Conservation (phyloP, 2,888 invertebrate genomes). For the Carterocephalus palaemon region DNA sequence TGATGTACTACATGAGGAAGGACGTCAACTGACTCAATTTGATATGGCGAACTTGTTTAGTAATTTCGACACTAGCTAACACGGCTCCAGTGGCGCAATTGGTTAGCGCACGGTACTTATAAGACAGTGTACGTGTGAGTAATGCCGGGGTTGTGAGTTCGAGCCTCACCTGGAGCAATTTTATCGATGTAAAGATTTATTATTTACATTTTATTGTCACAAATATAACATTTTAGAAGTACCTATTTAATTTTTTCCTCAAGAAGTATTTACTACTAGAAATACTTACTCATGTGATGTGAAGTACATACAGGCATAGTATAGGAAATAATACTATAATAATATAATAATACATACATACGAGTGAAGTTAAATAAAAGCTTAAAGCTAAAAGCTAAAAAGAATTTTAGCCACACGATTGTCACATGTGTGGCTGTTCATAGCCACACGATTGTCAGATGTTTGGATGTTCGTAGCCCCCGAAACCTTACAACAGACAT, state of each 20-base stretch:
- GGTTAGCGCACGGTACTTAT: constrained; percentile 99
- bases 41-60: constrained; percentile 33
- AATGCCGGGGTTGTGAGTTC: constrained; percentile 99
- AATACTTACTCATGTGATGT: neutral
- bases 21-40: constrained; percentile 52
- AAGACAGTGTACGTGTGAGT: constrained; percentile 96
- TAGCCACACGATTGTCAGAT: too few species aligned
- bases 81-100: constrained; percentile 99
- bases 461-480: too few species aligned
- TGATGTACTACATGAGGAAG: constrained; percentile 32
- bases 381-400: too few species aligned
- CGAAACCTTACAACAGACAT: too few species aligned
- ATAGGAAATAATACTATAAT: constrained; percentile 15
- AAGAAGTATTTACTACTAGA: neutral
- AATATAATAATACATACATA: too few species aligned
- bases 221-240: too few species aligned
- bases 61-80: constrained; percentile 43
- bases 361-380: too few species aligned
- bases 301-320: constrained; percentile 1
- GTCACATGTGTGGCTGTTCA: too few species aligned
- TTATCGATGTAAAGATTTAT: constrained; percentile 55
- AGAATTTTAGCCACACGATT: too few species aligned
- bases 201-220: too few species aligned
- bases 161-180: constrained; percentile 99
- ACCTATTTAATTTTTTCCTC: neutral